Conservation (phyloP, 1,140 invertebrate genomes). For the Caenorhabditis elegans region WBcel235 BX284606.5:3772501-3773000, state of each 20-base stretch:
- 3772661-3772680: background rate
- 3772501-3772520: too few species aligned
- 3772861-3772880: background rate
- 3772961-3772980: too few species aligned
- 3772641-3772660: background rate
- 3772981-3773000: background rate
- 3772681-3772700: background rate
- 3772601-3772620: background rate
- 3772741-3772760: background rate
- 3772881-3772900: background rate
- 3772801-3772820: background rate
- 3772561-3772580: background rate
- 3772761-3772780: background rate
- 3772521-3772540: background rate
- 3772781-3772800: background rate
- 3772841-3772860: background rate
- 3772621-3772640: background rate
- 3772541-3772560: background rate
- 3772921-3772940: background rate
- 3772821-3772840: background rate
- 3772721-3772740: background rate
- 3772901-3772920: conserved; percentile 1
- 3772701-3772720: too few species aligned
- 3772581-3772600: background rate
- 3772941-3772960: background rate